Conservation (phyloP, 2,113 vertebrate genomes). For the Marcusenius ussheri region DNA sequence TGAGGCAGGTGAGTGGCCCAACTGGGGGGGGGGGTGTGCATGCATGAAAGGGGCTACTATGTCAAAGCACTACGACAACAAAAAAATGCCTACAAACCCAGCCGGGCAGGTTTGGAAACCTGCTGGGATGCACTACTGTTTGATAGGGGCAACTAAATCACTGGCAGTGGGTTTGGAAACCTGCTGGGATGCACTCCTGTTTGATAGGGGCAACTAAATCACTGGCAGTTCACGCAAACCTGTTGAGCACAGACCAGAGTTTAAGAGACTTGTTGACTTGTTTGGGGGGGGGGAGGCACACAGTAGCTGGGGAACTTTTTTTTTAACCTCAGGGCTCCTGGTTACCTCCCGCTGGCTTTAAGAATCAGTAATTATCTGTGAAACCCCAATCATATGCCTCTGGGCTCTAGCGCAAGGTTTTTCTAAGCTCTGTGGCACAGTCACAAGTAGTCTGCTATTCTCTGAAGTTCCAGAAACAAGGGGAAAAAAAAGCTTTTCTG, state of each 20-base stretch:
- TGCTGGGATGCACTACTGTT: neutral
- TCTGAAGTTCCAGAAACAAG: constrained; percentile 15
- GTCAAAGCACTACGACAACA: constrained; percentile 23
- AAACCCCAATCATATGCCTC: constrained; percentile 31
- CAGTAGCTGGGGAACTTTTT: neutral
- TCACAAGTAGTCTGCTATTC: constrained; percentile 20
- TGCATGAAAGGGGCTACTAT: constrained; percentile 59
- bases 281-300: neutral
- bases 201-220: neutral
- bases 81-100: neutral
- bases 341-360: constrained; percentile 46
- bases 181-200: neutral
- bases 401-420: constrained; percentile 21
- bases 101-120: neutral
- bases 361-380: constrained; percentile 51
- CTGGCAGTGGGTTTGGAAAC: neutral
- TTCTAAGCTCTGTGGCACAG: constrained; percentile 11
- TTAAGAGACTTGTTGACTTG: neutral
- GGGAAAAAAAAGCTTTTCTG: constrained; percentile 17
- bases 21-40: neutral
- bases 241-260: constrained; percentile 4
- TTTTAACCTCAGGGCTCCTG: constrained; percentile 27
- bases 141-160: neutral
- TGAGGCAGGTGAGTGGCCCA: constrained; percentile 79
- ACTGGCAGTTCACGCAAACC: neutral